Evolutionary conservation across 2,797 vertebrate species (phyloP), one percentile per base, ranked within the genome.

Genomic region (Dendrocincla tyrannina): DNA sequence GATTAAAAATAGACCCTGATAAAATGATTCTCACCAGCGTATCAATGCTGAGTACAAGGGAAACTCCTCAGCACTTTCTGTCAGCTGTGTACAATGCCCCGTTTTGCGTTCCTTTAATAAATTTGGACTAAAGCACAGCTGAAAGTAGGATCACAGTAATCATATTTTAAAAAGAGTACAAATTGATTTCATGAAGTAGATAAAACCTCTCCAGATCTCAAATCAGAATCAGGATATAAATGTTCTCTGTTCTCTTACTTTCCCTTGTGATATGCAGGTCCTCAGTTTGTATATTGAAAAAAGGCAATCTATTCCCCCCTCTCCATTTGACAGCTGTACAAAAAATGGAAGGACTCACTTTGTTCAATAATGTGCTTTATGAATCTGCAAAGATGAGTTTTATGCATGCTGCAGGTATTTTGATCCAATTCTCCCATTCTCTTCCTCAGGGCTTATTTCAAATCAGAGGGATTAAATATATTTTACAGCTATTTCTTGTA

Each of bases 131-230:
- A 91, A 93, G 70, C 88, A 77, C 8, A 77, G 49, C 20, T 73
- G 53, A 88, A 92, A 86, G 62, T 3, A 9, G 73, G 14, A 85
- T 64, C 55, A 88, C 16, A 85, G 56, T 24, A 92, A 95, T 91
- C 75, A 32, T 46, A 79, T 75, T 94, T 88, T 85, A 90, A 70
- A 91, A 5, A 88, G 88, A 96, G 83, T 28, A 75, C 72, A 85
- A 60, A 64, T 13, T 49, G 32, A 81, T 91, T 80, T 81, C 93
- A 49, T 75, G n/a, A 92, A 96, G 62, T 15, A 95, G 35, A 84
- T 90, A 91, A 96, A 94, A 74, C 17, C 77, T 73, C 81, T 69
- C 47, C 46, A 93, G 76, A 88, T 67, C 47, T 95, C 77, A 84
- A 77, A 62, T 76, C 44, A 46, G 50, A 95, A 91, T 58, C 77